Percentiles rank a stretch among this genome's conserved stretches.
These are phyloP conservation scores for Nycteola revayana DNA, from an alignment of 2,888 invertebrate genomes.

Conservation along the genomic window DNA sequence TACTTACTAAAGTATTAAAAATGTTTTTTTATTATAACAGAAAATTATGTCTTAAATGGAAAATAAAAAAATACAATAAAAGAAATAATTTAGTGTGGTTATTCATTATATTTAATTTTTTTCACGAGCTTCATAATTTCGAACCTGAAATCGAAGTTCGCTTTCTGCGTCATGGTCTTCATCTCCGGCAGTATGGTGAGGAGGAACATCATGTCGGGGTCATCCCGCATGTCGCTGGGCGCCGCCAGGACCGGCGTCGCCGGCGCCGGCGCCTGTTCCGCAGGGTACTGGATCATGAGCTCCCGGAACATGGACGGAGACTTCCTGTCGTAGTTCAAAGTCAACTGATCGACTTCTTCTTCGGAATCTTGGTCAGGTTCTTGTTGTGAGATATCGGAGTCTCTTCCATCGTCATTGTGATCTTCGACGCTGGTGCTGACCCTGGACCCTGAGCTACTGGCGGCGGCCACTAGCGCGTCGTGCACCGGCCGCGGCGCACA, in stretches of 20 bases:
- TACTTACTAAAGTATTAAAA: too few relatives aligned
- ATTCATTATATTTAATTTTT: slow-evolving; percentile 25
- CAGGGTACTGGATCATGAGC: neutral
- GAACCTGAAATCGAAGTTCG: slow-evolving; percentile 31
- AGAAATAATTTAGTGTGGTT: too few relatives aligned
- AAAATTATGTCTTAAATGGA: too few relatives aligned
- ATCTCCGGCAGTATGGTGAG: slow-evolving; percentile 30
- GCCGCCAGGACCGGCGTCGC: too few relatives aligned
- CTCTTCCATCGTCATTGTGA: neutral
- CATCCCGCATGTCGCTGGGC: neutral
- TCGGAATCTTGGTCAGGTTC: neutral
- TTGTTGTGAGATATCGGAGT: neutral
- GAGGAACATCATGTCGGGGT: slow-evolving; percentile 26
- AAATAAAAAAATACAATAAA: too few relatives aligned
- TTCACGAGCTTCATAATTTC: slow-evolving; percentile 32
- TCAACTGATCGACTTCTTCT: neutral
- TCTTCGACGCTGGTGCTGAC: neutral
- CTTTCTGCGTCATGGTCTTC: slow-evolving; percentile 24
- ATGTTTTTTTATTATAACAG: too few relatives aligned
- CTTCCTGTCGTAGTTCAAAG: neutral
- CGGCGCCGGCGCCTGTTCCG: neutral
- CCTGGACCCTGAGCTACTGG: neutral
- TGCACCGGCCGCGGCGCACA: neutral
- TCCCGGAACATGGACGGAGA: neutral
- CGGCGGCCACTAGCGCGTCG: neutral